Evolutionary conservation across 2,113 vertebrate genomes (phyloP).

Genomic region (Puntigrus tetrazona): DNA sequence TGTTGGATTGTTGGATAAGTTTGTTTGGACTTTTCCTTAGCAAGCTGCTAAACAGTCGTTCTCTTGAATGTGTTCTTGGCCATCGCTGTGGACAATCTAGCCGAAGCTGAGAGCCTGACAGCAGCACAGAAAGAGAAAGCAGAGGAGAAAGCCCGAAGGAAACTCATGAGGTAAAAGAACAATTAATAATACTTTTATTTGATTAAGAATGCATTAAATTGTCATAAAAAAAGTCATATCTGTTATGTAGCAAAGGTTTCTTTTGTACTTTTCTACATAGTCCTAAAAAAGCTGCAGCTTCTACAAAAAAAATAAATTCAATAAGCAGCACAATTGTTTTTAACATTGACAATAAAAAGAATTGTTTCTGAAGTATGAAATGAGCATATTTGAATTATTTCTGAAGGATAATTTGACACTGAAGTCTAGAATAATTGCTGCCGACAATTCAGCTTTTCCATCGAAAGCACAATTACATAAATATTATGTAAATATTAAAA

Average conservation of each 20-base stretch:
- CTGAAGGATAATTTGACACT: background rate
- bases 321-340: too few species aligned
- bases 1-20: background rate
- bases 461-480: background rate
- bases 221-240: too few species aligned
- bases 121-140: constrained; percentile 94
- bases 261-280: background rate
- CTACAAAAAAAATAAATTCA: background rate
- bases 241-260: too few species aligned
- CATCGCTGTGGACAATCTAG: constrained; percentile 95
- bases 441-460: background rate
- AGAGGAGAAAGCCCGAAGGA: constrained; percentile 85
- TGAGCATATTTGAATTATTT: background rate
- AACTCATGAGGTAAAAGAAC: constrained; percentile 80
- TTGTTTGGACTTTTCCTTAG: constrained; percentile 73
- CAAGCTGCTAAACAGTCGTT: constrained; percentile 79
- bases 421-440: background rate
- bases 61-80: constrained; percentile 98
- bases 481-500: background rate
- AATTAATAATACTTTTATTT: too few species aligned
- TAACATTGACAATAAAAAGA: background rate
- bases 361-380: background rate
- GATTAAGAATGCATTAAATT: too few species aligned
- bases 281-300: too few species aligned
- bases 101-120: constrained; percentile 92